Conservation (phyloP, 2,797 vertebrate genomes). For the Acanthopagrus latus region DNA sequence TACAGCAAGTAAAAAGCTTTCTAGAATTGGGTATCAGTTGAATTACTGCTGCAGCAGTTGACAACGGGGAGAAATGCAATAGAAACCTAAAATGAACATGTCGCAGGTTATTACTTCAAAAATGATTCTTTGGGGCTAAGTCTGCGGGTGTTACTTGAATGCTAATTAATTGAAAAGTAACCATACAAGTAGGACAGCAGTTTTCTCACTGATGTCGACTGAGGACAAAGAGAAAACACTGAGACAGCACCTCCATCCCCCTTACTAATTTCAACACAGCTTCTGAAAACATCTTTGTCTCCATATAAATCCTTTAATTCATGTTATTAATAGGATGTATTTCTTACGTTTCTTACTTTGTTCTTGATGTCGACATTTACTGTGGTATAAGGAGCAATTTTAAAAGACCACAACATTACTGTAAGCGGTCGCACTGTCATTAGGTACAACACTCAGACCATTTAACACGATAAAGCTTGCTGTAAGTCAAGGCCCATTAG, state of each 20-base stretch:
- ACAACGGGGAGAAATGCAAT: constrained; percentile 7
- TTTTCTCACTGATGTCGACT: background rate
- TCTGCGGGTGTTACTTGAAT: background rate
- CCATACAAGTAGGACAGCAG: constrained; percentile 7
- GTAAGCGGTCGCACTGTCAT: constrained; percentile 40
- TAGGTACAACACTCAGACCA: constrained; percentile 58
- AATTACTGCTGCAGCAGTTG: background rate
- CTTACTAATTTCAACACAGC: background rate
- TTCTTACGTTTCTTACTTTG: constrained; percentile 12
- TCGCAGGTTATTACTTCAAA: constrained; percentile 27
- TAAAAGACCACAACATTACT: constrained; percentile 43
- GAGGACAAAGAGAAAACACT: constrained; percentile 22
- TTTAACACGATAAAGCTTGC: constrained; percentile 65
- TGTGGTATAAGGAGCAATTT: constrained; percentile 3
- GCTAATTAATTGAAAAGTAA: constrained; percentile 1
- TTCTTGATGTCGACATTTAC: constrained; percentile 21
- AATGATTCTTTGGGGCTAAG: background rate
- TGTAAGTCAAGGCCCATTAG: constrained; percentile 68
- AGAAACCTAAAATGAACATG: constrained; percentile 27
- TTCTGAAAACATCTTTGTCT: constrained; percentile 16
- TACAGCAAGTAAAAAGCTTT: constrained; percentile 6
- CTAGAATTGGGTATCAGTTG: background rate
- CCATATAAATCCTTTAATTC: constrained; percentile 27
- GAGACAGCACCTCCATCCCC: background rate
- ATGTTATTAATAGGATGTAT: background rate